phyloP scores from a whole-genome alignment of 2,888 invertebrate species.

The Euplagia quadripunctaria region DNA sequence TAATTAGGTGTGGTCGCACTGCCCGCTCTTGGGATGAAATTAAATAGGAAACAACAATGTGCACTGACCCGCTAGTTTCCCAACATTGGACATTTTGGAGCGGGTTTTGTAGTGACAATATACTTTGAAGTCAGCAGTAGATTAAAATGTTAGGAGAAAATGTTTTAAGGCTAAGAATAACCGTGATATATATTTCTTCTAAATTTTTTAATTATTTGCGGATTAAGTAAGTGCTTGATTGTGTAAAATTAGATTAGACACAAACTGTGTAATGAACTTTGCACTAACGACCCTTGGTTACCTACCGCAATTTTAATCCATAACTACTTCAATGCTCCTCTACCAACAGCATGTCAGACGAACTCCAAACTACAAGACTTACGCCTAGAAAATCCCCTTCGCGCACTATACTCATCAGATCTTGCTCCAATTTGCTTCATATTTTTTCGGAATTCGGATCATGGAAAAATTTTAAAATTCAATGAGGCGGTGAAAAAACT shows the following conservation, averaged over 20 bases:
- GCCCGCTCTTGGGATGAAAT: conserved; percentile 42
- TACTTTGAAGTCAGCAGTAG: not conserved
- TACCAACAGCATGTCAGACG: too few relatives aligned
- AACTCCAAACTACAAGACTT: too few relatives aligned
- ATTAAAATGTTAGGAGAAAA: not conserved
- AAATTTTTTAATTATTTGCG: not conserved
- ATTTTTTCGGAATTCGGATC: too few relatives aligned
- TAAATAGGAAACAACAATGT: conserved; percentile 45
- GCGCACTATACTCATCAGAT: too few relatives aligned
- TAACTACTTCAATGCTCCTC: too few relatives aligned
- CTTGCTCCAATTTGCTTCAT: too few relatives aligned
- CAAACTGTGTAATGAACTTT: too few relatives aligned
- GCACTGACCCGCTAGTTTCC: conserved; percentile 26
- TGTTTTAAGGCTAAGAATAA: not conserved
- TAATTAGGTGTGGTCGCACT: conserved; percentile 54
- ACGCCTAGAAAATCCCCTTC: too few relatives aligned
- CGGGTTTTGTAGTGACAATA: not conserved
- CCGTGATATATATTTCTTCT: not conserved
- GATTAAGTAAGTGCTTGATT: not conserved
- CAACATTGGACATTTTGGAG: conserved; percentile 8
- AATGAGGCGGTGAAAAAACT: too few relatives aligned
- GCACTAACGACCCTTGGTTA: too few relatives aligned
- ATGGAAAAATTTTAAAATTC: too few relatives aligned
- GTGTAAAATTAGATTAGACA: not conserved
- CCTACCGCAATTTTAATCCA: too few relatives aligned